phyloP scores from a whole-genome alignment of 1,140 invertebrate genomes.

The Sinonovacula constricta region DNA sequence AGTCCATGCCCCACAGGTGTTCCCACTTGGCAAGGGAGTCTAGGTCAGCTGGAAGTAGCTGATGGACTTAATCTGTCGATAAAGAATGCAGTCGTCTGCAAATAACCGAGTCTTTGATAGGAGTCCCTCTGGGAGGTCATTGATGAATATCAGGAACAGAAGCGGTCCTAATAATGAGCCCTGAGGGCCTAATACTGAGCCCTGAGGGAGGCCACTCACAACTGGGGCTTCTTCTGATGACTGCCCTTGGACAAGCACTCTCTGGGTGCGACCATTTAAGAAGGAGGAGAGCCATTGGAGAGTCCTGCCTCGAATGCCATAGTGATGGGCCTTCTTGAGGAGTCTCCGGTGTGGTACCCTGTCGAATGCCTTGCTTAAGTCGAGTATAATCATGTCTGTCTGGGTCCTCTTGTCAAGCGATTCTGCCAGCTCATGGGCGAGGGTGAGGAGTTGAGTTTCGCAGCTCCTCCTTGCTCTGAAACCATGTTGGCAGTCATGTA shows the following conservation, averaged over 20 bases:
- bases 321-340: background rate
- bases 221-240: background rate
- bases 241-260: background rate
- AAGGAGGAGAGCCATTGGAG: background rate
- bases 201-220: background rate
- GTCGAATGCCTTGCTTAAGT: background rate
- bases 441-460: constrained; percentile 20
- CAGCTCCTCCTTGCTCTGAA: constrained; percentile 12
- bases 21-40: background rate
- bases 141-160: background rate
- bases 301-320: background rate
- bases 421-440: background rate
- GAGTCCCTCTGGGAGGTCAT: background rate
- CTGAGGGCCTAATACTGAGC: too few relatives aligned
- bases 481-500: constrained; percentile 8
- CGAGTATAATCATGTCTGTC: constrained; percentile 4
- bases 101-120: background rate
- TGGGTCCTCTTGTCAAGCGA: constrained; percentile 7
- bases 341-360: background rate
- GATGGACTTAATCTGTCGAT: too few relatives aligned
- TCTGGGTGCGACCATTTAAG: constrained; percentile 7
- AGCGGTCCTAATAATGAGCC: background rate
- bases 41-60: too few relatives aligned
- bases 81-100: too few relatives aligned
- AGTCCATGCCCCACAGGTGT: constrained; percentile 5